Evolutionary conservation across 2,888 invertebrate species (phyloP).

Genomic region (Acrocyrtus sp.): DNA sequence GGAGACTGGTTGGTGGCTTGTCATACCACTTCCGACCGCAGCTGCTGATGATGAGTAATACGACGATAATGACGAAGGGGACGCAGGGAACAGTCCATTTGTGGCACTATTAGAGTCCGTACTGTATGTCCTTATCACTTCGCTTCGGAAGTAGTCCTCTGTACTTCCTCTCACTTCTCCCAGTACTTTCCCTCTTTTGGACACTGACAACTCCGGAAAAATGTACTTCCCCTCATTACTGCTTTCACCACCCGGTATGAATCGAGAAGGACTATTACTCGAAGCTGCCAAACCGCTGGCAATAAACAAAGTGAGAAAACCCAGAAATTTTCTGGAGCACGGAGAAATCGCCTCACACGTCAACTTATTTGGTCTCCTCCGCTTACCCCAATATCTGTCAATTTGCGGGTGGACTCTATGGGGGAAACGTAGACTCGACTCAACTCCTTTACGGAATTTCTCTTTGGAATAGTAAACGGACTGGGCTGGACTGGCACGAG

Average conservation of each 20-base stretch:
- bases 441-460: neutral
- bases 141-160: neutral
- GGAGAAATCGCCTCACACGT: too few species aligned
- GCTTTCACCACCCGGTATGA: conserved; percentile 5
- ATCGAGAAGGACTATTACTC: neutral
- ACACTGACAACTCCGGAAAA: too few species aligned
- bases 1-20: too few species aligned
- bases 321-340: conserved; percentile 10
- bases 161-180: conserved; percentile 3
- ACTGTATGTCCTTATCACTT: conserved; percentile 21
- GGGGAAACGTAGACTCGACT: neutral
- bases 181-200: too few species aligned
- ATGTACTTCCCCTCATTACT: conserved; percentile 9
- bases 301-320: neutral
- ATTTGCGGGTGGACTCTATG: neutral
- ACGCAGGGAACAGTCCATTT: conserved; percentile 8
- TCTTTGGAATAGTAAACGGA: neutral
- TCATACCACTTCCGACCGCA: too few species aligned
- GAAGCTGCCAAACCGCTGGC: neutral
- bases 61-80: conserved; percentile 5
- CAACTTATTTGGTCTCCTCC: neutral
- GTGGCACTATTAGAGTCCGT: conserved; percentile 15
- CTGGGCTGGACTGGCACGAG: too few species aligned
- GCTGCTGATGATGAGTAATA: neutral
- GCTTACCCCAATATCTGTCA: neutral